Conservation (phyloP, 2,888 invertebrate genomes). For the Tetragonisca angustula region DNA sequence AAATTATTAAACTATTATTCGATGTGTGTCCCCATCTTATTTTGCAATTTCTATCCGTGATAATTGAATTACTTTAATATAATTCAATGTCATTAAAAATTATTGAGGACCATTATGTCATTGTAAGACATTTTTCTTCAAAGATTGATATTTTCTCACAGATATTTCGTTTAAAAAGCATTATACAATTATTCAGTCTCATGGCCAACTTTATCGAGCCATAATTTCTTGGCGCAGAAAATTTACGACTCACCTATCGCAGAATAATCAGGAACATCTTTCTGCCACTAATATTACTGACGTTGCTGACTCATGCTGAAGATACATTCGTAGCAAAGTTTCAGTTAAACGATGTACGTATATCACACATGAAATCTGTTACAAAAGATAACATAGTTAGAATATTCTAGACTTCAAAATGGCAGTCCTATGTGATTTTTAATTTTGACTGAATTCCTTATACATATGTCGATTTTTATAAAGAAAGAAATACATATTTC, state of each 20-base stretch:
- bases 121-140: not conserved
- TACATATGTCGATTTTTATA: not conserved
- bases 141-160: not conserved
- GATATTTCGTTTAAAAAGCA: not conserved
- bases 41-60: not conserved
- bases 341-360: not conserved
- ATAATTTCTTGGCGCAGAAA: constrained; percentile 9
- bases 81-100: not conserved
- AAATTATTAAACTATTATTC: not conserved
- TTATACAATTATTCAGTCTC: constrained; percentile 13
- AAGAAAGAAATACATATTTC: not conserved
- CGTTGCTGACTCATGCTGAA: constrained; percentile 16
- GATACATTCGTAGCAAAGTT: constrained; percentile 4
- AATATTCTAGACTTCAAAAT: not conserved
- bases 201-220: not conserved
- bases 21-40: not conserved
- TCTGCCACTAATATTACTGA: constrained; percentile 5
- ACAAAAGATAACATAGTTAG: not conserved
- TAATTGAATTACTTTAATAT: not conserved
- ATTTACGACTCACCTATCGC: constrained; percentile 27
- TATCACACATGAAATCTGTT: not conserved
- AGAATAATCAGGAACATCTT: constrained; percentile 21
- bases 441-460: not conserved
- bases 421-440: not conserved
- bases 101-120: not conserved